Conservation (phyloP, 2,113 vertebrate genomes). For the Pao palembangensis region DNA sequence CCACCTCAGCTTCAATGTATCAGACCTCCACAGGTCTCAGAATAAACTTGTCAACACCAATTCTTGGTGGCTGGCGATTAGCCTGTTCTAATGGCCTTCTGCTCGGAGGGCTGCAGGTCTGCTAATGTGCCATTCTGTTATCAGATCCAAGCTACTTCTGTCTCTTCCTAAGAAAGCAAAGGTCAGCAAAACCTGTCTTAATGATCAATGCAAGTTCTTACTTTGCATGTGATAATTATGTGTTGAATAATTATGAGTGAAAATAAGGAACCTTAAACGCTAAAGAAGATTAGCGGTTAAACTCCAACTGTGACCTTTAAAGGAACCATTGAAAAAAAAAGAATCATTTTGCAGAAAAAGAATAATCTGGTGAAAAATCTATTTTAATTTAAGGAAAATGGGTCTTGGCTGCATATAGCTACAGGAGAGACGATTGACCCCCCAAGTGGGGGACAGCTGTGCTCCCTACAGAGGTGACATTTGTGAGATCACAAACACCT, state of each 20-base stretch:
- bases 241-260: neutral
- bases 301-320: no score
- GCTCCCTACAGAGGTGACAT: conserved; percentile 25
- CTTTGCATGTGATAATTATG: neutral
- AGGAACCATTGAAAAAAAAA: no score
- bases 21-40: conserved; percentile 40
- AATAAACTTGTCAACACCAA: conserved; percentile 70
- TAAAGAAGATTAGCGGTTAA: no score
- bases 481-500: conserved; percentile 36
- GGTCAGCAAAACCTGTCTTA: conserved; percentile 35
- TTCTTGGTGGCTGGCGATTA: conserved; percentile 34
- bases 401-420: conserved; percentile 9
- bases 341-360: no score
- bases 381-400: conserved; percentile 29
- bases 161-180: conserved; percentile 45
- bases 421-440: conserved; percentile 12
- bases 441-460: conserved; percentile 49
- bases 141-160: conserved; percentile 34
- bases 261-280: neutral
- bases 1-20: conserved; percentile 31
- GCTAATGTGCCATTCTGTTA: conserved; percentile 48
- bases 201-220: conserved; percentile 2
- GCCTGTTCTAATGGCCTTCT: conserved; percentile 48
- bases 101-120: conserved; percentile 12
- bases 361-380: neutral